These are phyloP conservation scores for Akabosia matsudoensis DNA, from an alignment of 1,140 invertebrate species.

Conservation along the genomic window DNA sequence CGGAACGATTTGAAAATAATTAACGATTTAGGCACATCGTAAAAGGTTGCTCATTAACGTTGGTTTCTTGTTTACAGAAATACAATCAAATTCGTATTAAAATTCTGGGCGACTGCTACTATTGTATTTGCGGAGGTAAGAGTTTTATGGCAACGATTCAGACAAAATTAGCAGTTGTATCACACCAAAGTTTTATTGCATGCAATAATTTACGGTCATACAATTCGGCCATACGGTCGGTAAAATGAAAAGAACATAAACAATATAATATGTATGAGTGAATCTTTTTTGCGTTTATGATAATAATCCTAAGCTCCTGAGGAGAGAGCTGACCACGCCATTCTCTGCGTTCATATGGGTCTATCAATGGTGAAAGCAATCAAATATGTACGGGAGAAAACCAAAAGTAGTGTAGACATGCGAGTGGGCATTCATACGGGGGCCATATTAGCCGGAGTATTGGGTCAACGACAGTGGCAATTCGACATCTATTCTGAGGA, in stretches of 20 bases:
- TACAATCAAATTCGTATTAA: slow-evolving; percentile 92
- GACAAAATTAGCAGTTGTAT: too few relatives aligned
- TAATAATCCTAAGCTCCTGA: slow-evolving; percentile 66
- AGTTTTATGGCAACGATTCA: too few relatives aligned
- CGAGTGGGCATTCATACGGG: slow-evolving; percentile 86
- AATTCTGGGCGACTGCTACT: slow-evolving; percentile 93
- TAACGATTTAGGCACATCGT: too few relatives aligned
- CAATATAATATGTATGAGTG: neutral
- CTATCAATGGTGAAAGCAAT: slow-evolving; percentile 94
- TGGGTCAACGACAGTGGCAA: slow-evolving; percentile 96
- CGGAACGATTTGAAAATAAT: slow-evolving; percentile 45
- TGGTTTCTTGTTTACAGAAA: slow-evolving; percentile 59
- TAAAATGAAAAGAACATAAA: neutral
- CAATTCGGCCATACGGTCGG: too few relatives aligned
- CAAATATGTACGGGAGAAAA: slow-evolving; percentile 92
- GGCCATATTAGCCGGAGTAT: slow-evolving; percentile 88
- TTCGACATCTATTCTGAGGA: slow-evolving; percentile 98
- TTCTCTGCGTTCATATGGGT: slow-evolving; percentile 90
- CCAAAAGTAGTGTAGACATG: slow-evolving; percentile 96
- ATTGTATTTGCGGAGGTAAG: slow-evolving; percentile 77
- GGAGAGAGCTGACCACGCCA: slow-evolving; percentile 85
- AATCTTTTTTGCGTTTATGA: neutral
- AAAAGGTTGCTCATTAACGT: too few relatives aligned
- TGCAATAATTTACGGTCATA: too few relatives aligned
- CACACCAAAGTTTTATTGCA: too few relatives aligned